Base-by-base conservation (phyloP, 2,797 vertebrate species). In the Sebastolobus alascanus region DNA sequence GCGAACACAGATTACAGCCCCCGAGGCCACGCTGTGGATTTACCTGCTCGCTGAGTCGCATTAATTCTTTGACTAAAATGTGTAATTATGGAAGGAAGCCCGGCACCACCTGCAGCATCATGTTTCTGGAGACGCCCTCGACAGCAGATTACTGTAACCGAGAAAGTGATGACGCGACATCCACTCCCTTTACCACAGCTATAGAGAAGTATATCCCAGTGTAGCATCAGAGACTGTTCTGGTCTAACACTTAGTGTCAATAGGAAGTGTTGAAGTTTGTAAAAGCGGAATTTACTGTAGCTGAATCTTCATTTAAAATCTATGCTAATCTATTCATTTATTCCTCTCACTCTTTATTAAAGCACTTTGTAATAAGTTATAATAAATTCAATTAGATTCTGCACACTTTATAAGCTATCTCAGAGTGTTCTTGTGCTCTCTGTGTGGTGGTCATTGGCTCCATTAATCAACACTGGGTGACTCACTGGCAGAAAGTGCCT, bases 381-480 rank as follows among this genome's bases (percentile, higher is more conserved):
- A 31, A 77, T 40, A 6, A 58, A 58, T 58, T 27, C 3, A 60
- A 14, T 50, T 25, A 16, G 38, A 59, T 37, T 9, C 16, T 27
- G 8, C 16, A 46, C 13, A 5, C 20, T 27, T 16, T 14, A 8
- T 12, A 9, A 54, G 27, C 33, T 5, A 18, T 65, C 22, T 60
- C 11, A 4, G 7, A 29, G 43, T 4, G 14, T 4, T 12, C 38
- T 46, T 59, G n/a, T 61, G 12, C 8, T 46, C 6, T 29, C 14
- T 9, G 13, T 33, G 25, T 18, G 50, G 50, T 54, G 43, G 46
- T 79, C 77, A 75, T 25, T 38, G 70, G 50, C 84, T 69, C 55
- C 64, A 77, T 86, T 58, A 38, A 75, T 80, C 68, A 80, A 83
- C 69, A 63, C 13, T 11, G 54, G 33, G 7, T 37, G 63, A 81